phyloP scores from a whole-genome alignment of 2,113 vertebrate genomes.

The Oriolus oriolus region DNA sequence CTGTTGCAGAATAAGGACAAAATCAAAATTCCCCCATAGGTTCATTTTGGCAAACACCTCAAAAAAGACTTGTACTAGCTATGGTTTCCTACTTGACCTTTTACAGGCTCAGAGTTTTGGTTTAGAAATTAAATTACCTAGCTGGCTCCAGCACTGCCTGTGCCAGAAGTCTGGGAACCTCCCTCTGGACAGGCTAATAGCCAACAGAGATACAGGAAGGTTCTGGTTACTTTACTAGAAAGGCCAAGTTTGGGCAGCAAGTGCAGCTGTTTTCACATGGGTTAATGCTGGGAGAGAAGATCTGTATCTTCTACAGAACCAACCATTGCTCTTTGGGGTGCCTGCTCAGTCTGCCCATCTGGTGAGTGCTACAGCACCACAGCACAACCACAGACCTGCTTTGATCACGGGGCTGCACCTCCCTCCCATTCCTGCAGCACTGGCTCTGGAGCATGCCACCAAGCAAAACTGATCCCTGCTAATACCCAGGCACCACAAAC shows the following conservation, averaged over 20 bases:
- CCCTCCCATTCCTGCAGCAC: neutral
- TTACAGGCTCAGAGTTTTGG: neutral
- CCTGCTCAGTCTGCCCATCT: neutral
- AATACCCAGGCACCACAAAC: neutral
- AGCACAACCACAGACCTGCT: neutral
- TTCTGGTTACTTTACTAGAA: neutral
- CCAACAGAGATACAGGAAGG: neutral
- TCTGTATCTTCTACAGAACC: neutral
- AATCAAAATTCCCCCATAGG: neutral
- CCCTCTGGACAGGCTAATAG: neutral
- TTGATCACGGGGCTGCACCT: rapidly evolving
- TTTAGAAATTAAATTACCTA: neutral
- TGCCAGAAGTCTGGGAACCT: neutral
- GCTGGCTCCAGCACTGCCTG: neutral
- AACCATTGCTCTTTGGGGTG: neutral
- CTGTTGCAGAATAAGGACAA: neutral
- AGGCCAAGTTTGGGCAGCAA: neutral
- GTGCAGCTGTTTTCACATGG: neutral
- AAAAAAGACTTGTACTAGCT: neutral
- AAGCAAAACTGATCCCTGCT: neutral
- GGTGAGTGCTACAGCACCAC: neutral
- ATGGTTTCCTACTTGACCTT: neutral
- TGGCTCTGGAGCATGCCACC: neutral
- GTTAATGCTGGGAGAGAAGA: neutral
- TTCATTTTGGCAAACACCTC: neutral